Evolutionary conservation across 1,140 invertebrate species (phyloP), one percentile per base, ranked within the genome.

Genomic region (Eriocheir sinensis): DNA sequence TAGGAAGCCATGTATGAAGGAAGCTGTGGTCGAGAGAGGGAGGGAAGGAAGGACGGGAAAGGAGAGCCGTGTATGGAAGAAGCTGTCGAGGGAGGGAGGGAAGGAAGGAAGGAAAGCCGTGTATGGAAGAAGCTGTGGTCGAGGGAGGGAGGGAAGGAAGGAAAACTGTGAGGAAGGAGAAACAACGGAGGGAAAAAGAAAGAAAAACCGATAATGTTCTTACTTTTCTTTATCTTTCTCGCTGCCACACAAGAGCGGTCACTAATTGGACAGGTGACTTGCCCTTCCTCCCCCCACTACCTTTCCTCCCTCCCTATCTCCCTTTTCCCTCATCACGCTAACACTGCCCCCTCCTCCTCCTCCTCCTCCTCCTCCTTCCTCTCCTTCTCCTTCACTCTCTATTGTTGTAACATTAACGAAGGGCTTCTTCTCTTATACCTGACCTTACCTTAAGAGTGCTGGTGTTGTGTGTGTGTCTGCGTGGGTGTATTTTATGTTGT

Each of bases 201-300:
- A n/a, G n/a, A 21, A 72, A 72, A 72, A 72, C 60, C 12, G 60
- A 72, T 21, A 1, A 72, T 72, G 12, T 6, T n/a, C 21, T 72
- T 72, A 21, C 27, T 2, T 72, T 21, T 72, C 6, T 72, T 21
- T 72, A 3, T 72, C 60, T n/a, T 8, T 72, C 60, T n/a, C 60
- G 12, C 60, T 1, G n/a, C 21, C 60, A 21, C 60, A 72, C 21
- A n/a, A n/a, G n/a, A 3, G n/a, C 60, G 21, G 60, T 72, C 60
- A 72, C 60, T 72, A 72, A 72, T 72, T 72, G 60, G 60, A 72
- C 60, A 72, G 60, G 60, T 72, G n/a, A 72, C 60, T 21, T 72
- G 12, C 21, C 60, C 27, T n/a, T n/a, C 21, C 27, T 4, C 60
- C 21, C 8, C 21, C 60, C 60, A n/a, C 60, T n/a, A n/a, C 53